Evolutionary conservation across 2,888 invertebrate species (phyloP).

Genomic region (Formica aserva): DNA sequence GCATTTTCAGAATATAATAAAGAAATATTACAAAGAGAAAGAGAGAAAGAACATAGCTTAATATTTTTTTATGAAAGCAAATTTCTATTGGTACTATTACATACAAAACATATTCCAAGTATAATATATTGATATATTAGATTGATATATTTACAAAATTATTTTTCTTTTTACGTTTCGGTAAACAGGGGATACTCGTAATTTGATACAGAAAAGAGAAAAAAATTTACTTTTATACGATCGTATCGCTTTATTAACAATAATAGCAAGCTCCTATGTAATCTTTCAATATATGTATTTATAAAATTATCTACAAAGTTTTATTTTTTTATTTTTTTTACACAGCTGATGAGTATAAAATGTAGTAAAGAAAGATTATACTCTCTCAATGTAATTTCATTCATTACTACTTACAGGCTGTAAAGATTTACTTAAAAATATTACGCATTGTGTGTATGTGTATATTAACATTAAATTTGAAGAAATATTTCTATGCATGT

Average conservation of each 20-base stretch:
- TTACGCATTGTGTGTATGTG: constrained; percentile 43
- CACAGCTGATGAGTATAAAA: constrained; percentile 69
- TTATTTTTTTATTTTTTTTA: constrained; percentile 56
- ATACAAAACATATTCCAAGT: constrained; percentile 12
- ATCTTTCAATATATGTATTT: constrained; percentile 32
- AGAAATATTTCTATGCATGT: constrained; percentile 37
- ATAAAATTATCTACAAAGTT: constrained; percentile 55
- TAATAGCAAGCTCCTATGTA: constrained; percentile 15
- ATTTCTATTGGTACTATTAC: constrained; percentile 5
- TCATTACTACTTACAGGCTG: constrained; percentile 39
- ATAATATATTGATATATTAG: background rate
- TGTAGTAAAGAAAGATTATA: constrained; percentile 46
- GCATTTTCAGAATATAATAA: constrained; percentile 22
- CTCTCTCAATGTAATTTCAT: constrained; percentile 42
- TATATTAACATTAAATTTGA: constrained; percentile 42
- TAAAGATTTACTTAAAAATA: constrained; percentile 47
- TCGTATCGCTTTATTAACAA: constrained; percentile 50
- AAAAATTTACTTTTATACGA: constrained; percentile 43
- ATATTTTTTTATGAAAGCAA: background rate
- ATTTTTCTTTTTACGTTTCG: constrained; percentile 40
- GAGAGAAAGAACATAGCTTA: background rate
- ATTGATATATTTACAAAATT: constrained; percentile 35
- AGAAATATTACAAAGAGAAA: constrained; percentile 13
- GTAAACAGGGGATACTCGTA: constrained; percentile 25
- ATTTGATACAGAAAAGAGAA: constrained; percentile 49